Evolutionary conservation across 2,797 vertebrate genomes (phyloP), one percentile per base, ranked within the genome.

Genomic region (Esox lucius): DNA sequence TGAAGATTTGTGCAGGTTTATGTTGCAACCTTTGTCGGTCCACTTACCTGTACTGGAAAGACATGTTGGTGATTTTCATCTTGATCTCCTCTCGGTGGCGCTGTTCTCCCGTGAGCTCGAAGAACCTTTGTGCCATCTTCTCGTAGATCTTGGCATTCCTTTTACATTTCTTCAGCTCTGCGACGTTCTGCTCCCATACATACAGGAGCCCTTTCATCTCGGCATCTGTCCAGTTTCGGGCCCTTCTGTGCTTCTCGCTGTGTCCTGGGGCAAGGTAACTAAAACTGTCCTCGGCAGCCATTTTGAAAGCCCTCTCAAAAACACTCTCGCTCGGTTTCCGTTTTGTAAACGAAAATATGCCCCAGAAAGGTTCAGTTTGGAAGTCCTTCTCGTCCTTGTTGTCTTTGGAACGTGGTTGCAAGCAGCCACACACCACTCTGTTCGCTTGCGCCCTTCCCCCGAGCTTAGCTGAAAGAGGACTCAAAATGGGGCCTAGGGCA

Each of bases 1-100:
- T 2, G 8, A 35, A 66, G 31, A 33, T 35, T 7, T 35, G 17
- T 3, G 26, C 16, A 22, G 28, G 17, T 31, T 31, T 65, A 16
- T 16, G 15, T 65, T 56, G 56, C 11, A 48, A 6, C 17, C 22
- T 74, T 56, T 56, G 33, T 48, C 19, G 6, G 53, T 33, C 15
- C 72, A 90, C 95, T 95, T 93, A 95, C 98, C 97, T 98, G 96
- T 96, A 99, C 90, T 99, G 97, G 92, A 99, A 99, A 87, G 97
- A 98, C 97, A 99, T 98, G 93, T 99, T 99, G 90, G 97, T 99
- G 92, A 99, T 98, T 93, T 99, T 99, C 95, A 98, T 98, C 93
- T 98, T 99, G 91, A 99, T 98, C 91, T 99, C 97, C 88, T 99
- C 98, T 76, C 97, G 96, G 90, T 97, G 96, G 33, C 97, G 95